Evolutionary conservation across 1,140 invertebrate genomes (phyloP), one percentile per base, ranked within the genome.

Genomic region (Sycophila sp.): DNA sequence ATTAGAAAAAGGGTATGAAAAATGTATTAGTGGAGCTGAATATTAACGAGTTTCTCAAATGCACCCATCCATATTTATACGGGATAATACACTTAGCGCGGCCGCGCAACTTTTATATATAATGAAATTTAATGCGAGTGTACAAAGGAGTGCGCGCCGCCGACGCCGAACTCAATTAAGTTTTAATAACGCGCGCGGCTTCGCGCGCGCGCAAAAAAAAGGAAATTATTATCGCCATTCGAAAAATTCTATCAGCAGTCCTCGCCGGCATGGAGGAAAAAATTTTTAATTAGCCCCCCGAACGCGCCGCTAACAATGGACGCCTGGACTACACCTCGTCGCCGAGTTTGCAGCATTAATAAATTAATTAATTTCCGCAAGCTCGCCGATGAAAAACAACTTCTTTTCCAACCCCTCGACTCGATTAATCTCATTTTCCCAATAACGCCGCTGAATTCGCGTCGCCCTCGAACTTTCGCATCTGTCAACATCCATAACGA

Each of bases 1-100:
- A 69, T 69, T 60, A 69, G 66, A 68, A 28, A n/a, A 49, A 53
- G 26, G 38, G 19, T 30, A 69, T 60, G 53, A 69, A 69, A 69
- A 28, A 51, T 49, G 28, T 24, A 49, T 17, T 30, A 53, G 42
- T 22, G 13, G 19, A 67, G n/a, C 10, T 36, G 24, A 34, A 59
- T 45, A 36, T 59, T 49, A 26, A 32, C 38, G 17, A 36, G 15
- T 30, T 63, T 45, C 15, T 22, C 19, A 30, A 30, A 30, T 62
- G 40, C n/a, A n/a, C 28, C 40, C 2, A 22, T 47, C 42, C 19
- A 47, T 47, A 53, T 53, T 62, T 62, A 24, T 10, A 32, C 10
- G 6, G 10, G 53, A 56, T 56, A 22, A 47, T 19, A 34, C 17
- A 19, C 5, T n/a, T 11, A n/a, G 38, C 38, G 38, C n/a, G 38